These are phyloP conservation scores for Gracilinanus agilis DNA, from an alignment of 2,113 vertebrate species.

Conservation along the genomic window DNA sequence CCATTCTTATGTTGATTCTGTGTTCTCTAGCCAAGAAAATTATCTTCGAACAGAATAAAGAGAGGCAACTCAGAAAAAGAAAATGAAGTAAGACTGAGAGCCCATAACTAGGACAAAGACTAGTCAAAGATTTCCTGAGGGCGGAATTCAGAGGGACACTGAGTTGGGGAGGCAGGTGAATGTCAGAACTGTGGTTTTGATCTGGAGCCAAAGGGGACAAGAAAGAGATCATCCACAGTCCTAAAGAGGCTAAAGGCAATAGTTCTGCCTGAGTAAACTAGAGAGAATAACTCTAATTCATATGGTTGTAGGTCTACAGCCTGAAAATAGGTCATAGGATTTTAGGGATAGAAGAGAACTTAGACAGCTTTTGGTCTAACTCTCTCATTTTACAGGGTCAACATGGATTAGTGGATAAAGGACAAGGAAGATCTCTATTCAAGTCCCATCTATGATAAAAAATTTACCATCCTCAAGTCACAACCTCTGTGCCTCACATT, in stretches of 20 bases:
- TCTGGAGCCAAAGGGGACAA: background rate
- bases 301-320: background rate
- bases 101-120: background rate
- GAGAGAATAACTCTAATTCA: background rate
- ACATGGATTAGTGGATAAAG: background rate
- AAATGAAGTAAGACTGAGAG: background rate
- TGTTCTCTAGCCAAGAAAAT: background rate
- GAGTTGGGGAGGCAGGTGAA: background rate
- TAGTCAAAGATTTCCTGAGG: constrained; percentile 5
- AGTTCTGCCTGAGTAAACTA: background rate
- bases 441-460: background rate
- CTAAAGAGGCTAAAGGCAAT: background rate
- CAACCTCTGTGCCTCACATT: background rate
- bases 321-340: background rate
- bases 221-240: background rate
- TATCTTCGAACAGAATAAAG: background rate
- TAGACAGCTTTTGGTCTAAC: background rate
- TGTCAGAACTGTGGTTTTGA: constrained; percentile 1
- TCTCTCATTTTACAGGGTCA: background rate
- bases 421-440: background rate
- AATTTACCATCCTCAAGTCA: background rate
- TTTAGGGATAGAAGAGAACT: background rate
- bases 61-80: background rate
- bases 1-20: background rate
- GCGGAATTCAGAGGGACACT: background rate